A percentile compares a stretch with the other conserved stretches of the same genome.
phyloP scores from a whole-genome alignment of 2,888 invertebrate genomes.

The Catocala sponsa region DNA sequence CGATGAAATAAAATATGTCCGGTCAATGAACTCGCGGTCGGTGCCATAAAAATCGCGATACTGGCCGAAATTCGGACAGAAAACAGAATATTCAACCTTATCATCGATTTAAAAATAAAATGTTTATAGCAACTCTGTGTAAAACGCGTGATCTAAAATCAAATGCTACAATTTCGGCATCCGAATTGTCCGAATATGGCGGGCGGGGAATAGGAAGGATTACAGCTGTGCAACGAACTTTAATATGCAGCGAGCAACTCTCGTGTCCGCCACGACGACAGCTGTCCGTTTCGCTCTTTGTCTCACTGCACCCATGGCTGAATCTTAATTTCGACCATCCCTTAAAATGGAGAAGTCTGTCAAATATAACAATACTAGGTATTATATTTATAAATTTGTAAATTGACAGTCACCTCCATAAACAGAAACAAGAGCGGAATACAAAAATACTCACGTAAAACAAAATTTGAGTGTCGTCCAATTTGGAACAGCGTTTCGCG shows the following conservation, averaged over 20 bases:
- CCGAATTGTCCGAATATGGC: conserved; percentile 55
- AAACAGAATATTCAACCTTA: conserved; percentile 64
- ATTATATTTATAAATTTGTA: conserved; percentile 37
- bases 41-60: conserved; percentile 88
- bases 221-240: conserved; percentile 72
- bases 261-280: conserved; percentile 64
- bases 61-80: conserved; percentile 83
- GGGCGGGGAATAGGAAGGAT: conserved; percentile 63
- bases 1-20: conserved; percentile 89
- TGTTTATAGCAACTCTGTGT: conserved; percentile 20
- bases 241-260: conserved; percentile 71
- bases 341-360: conserved; percentile 40
- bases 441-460: conserved; percentile 66
- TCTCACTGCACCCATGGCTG: conserved; percentile 48
- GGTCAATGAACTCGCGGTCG: conserved; percentile 86
- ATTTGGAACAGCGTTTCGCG: conserved; percentile 48
- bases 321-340: conserved; percentile 46
- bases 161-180: conserved; percentile 45
- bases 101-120: conserved; percentile 39
- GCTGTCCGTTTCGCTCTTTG: conserved; percentile 63
- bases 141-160: conserved; percentile 38
- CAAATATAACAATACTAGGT: conserved; percentile 25
- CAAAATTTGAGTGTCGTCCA: conserved; percentile 49
- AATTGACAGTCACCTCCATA: conserved; percentile 32
- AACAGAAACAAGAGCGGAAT: conserved; percentile 29